phyloP scores from a whole-genome alignment of 2,888 invertebrate species.

The Dilophus febrilis region DNA sequence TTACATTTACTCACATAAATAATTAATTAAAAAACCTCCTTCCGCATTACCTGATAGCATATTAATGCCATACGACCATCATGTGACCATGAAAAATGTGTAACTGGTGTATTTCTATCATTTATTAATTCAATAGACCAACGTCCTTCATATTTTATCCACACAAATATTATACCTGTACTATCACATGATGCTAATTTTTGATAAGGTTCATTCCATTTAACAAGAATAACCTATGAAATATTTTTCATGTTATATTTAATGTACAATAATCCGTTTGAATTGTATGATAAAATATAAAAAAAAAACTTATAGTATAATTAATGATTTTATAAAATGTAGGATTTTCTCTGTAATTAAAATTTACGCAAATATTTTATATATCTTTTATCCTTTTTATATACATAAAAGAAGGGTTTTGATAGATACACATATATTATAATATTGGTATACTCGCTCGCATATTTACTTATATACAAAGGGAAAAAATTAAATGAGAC shows the following conservation, averaged over 20 bases:
- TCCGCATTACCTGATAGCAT: constrained; percentile 69
- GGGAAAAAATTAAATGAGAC: too few species aligned
- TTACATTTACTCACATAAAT: neutral
- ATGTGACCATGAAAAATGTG: constrained; percentile 97
- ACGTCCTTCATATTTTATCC: constrained; percentile 97
- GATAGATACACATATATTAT: too few species aligned
- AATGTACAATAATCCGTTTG: too few species aligned
- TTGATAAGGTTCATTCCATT: constrained; percentile 98
- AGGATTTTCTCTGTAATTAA: too few species aligned
- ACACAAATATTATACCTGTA: constrained; percentile 95
- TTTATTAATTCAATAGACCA: constrained; percentile 99
- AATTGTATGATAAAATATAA: too few species aligned
- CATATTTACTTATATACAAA: neutral
- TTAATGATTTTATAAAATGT: too few species aligned
- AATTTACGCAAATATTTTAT: too few species aligned
- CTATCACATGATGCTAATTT: constrained; percentile 95
- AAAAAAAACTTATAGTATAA: too few species aligned
- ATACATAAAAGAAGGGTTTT: too few species aligned
- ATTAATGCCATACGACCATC: constrained; percentile 97
- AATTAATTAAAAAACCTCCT: neutral
- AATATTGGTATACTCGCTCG: neutral
- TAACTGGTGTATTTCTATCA: constrained; percentile 91
- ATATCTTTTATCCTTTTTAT: too few species aligned
- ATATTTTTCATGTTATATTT: neutral
- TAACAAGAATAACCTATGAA: constrained; percentile 73